Conservation (phyloP, 2,888 invertebrate genomes). For the Macrophya annulata region DNA sequence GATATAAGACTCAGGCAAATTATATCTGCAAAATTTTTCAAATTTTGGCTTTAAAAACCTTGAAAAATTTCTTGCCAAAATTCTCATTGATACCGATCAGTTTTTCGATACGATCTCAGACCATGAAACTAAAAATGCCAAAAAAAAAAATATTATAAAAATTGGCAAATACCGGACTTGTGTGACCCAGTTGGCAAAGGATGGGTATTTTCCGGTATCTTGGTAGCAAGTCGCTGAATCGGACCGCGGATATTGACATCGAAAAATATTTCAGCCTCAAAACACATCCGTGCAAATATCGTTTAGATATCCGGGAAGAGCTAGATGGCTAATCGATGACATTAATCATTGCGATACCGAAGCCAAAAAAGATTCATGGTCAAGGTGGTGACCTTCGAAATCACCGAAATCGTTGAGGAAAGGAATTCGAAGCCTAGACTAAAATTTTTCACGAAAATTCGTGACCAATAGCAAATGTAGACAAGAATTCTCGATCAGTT, state of each 20-base stretch:
- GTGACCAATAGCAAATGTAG: not conserved
- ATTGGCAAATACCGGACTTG: constrained; percentile 20
- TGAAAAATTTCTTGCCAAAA: constrained; percentile 16
- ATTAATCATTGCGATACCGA: constrained; percentile 29
- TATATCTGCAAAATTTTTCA: not conserved
- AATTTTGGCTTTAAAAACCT: not conserved
- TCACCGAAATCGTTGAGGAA: not conserved
- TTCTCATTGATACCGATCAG: not conserved
- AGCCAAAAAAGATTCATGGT: not conserved
- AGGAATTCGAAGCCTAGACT: not conserved
- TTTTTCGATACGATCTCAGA: not conserved
- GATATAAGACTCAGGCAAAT: not conserved
- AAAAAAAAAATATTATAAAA: constrained; percentile 37
- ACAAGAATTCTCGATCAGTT: constrained; percentile 16
- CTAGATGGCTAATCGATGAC: not conserved
- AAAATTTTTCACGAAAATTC: not conserved
- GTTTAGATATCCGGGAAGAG: not conserved
- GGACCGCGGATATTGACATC: not conserved
- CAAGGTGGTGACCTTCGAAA: constrained; percentile 12
- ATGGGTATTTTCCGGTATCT: not conserved
- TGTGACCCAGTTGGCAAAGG: constrained; percentile 46
- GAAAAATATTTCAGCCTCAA: not conserved
- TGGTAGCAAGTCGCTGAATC: not conserved
- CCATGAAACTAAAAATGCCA: not conserved
- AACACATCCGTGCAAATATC: constrained; percentile 3